Evolutionary conservation across 2,888 invertebrate genomes (phyloP).

Genomic region (Thymelicus acteon): DNA sequence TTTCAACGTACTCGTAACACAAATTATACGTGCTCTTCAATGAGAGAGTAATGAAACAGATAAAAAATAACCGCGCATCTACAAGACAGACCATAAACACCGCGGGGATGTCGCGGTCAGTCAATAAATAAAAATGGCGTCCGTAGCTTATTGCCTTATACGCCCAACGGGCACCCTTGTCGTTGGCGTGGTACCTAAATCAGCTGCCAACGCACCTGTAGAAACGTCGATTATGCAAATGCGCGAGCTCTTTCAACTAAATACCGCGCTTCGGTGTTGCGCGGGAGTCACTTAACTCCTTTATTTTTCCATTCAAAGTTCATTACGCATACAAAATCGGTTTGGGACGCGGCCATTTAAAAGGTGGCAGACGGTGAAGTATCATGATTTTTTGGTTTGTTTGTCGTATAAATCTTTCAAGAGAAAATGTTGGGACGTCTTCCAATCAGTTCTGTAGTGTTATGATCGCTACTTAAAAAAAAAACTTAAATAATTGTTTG

Average conservation of each 20-base stretch:
- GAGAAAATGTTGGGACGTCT: slow-evolving; percentile 25
- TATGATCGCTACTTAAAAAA: background rate
- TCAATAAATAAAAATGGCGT: slow-evolving; percentile 72
- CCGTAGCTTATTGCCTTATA: slow-evolving; percentile 72
- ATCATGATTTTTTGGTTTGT: slow-evolving; percentile 16
- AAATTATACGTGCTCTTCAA: background rate
- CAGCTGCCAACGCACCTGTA: slow-evolving; percentile 80
- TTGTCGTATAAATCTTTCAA: slow-evolving; percentile 24
- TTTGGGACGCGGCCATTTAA: slow-evolving; percentile 35
- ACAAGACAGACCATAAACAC: slow-evolving; percentile 22
- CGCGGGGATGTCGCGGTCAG: slow-evolving; percentile 52
- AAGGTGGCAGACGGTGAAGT: slow-evolving; percentile 23
- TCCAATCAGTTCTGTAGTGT: slow-evolving; percentile 17
- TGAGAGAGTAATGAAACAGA: slow-evolving; percentile 2
- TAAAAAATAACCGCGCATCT: background rate
- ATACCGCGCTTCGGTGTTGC: slow-evolving; percentile 45
- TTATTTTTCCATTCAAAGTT: slow-evolving; percentile 42
- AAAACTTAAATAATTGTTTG: background rate
- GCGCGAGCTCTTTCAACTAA: slow-evolving; percentile 61
- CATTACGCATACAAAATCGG: slow-evolving; percentile 38
- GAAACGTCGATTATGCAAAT: slow-evolving; percentile 83
- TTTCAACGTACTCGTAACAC: background rate
- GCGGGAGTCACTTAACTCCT: slow-evolving; percentile 43
- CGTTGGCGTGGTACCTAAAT: slow-evolving; percentile 73
- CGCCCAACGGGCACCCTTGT: slow-evolving; percentile 70